phyloP scores from a whole-genome alignment of 1,140 invertebrate species.

The Geopemphigus sp. region DNA sequence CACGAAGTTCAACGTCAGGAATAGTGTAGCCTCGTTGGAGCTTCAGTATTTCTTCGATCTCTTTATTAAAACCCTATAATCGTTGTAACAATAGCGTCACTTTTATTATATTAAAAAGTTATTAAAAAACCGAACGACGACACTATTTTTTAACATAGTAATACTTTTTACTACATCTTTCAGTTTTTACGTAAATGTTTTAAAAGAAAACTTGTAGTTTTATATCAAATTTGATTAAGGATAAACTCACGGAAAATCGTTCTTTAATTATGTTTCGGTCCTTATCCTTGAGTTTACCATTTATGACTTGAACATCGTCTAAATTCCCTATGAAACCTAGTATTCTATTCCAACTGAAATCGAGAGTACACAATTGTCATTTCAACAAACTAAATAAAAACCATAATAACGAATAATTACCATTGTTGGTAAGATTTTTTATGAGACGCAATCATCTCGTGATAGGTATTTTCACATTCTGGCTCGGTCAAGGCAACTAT shows the following conservation, averaged over 20 bases:
- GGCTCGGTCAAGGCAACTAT: conserved; percentile 75
- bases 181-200: too few relatives aligned
- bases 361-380: conserved; percentile 51
- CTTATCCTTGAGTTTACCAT: conserved; percentile 80
- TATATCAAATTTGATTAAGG: not conserved
- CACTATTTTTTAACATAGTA: too few relatives aligned
- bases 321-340: conserved; percentile 68
- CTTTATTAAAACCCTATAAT: conserved; percentile 85
- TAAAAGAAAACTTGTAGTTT: too few relatives aligned
- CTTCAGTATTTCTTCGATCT: conserved; percentile 84
- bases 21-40: conserved; percentile 89
- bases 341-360: conserved; percentile 77
- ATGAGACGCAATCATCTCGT: conserved; percentile 77
- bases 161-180: too few relatives aligned
- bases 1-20: conserved; percentile 83
- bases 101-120: too few relatives aligned
- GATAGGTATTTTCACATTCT: conserved; percentile 77
- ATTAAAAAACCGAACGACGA: too few relatives aligned
- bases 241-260: conserved; percentile 74
- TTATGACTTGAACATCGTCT: conserved; percentile 65
- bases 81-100: conserved; percentile 52
- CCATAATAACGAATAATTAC: conserved; percentile 56
- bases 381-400: conserved; percentile 20
- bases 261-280: conserved; percentile 91
- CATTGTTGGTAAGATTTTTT: conserved; percentile 75